These are phyloP conservation scores for Silurus aristotelis DNA, from an alignment of 2,797 vertebrate genomes.

Conservation along the genomic window DNA sequence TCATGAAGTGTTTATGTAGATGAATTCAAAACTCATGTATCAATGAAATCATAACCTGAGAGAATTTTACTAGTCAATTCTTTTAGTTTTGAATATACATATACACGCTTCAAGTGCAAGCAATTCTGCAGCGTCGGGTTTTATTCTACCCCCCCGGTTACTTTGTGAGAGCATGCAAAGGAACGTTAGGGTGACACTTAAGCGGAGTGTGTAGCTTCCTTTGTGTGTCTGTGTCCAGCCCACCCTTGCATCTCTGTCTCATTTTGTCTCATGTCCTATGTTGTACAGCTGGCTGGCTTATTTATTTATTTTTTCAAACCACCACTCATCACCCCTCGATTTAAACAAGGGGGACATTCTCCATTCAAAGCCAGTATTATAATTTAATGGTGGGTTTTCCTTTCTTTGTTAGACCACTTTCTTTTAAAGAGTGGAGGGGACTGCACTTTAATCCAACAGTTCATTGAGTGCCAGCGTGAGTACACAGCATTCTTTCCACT, in stretches of 20 bases:
- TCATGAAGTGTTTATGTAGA: too few relatives aligned
- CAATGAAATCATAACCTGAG: background rate
- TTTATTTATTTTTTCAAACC: background rate
- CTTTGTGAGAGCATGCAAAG: background rate
- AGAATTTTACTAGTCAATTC: background rate
- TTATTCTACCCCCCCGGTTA: too few relatives aligned
- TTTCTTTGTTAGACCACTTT: conserved; percentile 95
- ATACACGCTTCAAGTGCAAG: background rate
- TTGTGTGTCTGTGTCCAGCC: conserved; percentile 54
- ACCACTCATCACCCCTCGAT: conserved; percentile 36
- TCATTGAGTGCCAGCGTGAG: conserved; percentile 97
- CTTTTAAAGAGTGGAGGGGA: conserved; percentile 95
- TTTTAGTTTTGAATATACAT: background rate
- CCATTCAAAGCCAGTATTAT: conserved; percentile 33
- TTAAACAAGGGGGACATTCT: conserved; percentile 22
- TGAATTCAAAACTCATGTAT: too few relatives aligned
- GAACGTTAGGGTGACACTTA: background rate
- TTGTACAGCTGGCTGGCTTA: conserved; percentile 44
- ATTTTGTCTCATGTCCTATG: conserved; percentile 44
- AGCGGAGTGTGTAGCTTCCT: conserved; percentile 6
- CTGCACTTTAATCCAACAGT: conserved; percentile 93
- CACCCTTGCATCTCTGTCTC: conserved; percentile 54
- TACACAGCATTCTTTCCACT: conserved; percentile 82
- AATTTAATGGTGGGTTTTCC: conserved; percentile 80
- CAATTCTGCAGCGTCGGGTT: background rate